Evolutionary conservation across 2,888 invertebrate species (phyloP).

Genomic region (Drosophila parthenogenetica): DNA sequence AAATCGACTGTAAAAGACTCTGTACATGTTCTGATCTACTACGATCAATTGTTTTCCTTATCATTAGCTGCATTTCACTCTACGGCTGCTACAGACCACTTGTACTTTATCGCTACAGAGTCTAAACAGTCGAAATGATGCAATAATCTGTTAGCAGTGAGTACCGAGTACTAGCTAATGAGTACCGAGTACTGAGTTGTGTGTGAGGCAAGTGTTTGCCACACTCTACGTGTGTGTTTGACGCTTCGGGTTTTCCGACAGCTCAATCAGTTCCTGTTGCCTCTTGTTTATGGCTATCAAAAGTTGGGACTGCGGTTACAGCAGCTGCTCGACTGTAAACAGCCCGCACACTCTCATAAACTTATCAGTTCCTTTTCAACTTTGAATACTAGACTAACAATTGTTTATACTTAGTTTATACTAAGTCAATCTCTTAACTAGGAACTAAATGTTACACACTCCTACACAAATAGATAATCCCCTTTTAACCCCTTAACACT

Average conservation of each 20-base stretch:
- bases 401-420: background rate
- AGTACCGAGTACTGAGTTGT: background rate
- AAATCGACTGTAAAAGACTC: too few relatives aligned
- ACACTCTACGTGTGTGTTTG: constrained; percentile 19
- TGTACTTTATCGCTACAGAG: too few relatives aligned
- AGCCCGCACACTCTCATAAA: background rate
- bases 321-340: background rate
- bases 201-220: constrained; percentile 36
- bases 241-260: constrained; percentile 60
- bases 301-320: background rate
- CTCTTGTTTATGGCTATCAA: constrained; percentile 4
- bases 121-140: too few relatives aligned
- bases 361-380: background rate
- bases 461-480: too few relatives aligned
- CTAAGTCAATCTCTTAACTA: constrained; percentile 2
- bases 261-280: constrained; percentile 60
- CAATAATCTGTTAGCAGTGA: too few relatives aligned
- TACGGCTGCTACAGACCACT: too few relatives aligned
- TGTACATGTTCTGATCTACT: too few relatives aligned
- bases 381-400: background rate
- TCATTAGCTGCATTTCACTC: too few relatives aligned
- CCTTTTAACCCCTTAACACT: too few relatives aligned
- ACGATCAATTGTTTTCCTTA: too few relatives aligned
- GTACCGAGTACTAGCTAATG: too few relatives aligned
- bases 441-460: too few relatives aligned